Conservation (phyloP, 2,888 invertebrate genomes). For the Drosophila nigricruria region DNA sequence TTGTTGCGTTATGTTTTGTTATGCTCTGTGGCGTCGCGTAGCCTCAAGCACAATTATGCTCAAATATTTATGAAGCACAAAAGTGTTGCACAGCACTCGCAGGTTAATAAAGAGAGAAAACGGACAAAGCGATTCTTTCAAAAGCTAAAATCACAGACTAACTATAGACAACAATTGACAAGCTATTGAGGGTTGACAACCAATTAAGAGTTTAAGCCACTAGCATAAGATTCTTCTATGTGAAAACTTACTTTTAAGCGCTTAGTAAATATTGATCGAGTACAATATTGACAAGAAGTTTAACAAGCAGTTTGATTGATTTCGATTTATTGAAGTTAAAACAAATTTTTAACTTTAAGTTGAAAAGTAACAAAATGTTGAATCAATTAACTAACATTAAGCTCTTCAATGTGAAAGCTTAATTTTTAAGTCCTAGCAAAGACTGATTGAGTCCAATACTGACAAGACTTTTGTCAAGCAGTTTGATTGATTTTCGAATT, state of each 20-base stretch:
- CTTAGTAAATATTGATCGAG: neutral
- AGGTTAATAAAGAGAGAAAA: conserved; percentile 4
- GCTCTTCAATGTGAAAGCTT: neutral
- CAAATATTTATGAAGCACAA: conserved; percentile 37
- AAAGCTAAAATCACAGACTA: neutral
- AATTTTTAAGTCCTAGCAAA: neutral
- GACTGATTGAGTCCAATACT: neutral
- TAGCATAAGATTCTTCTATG: neutral
- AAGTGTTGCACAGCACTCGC: neutral
- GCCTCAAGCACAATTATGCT: conserved; percentile 35
- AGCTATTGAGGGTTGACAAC: neutral
- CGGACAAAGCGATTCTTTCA: neutral
- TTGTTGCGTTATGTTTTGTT: conserved; percentile 18
- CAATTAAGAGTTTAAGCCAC: neutral
- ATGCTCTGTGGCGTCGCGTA: conserved; percentile 16
- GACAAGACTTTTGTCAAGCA: neutral
- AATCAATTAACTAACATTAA: neutral
- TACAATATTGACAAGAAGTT: neutral
- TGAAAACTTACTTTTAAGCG: neutral
- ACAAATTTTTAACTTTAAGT: neutral
- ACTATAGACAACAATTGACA: neutral
- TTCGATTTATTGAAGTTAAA: neutral
- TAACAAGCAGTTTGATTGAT: neutral
- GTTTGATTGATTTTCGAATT: neutral
- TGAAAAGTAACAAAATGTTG: neutral